Conservation (phyloP, 2,888 invertebrate species). For the Lydus trimaculatus region DNA sequence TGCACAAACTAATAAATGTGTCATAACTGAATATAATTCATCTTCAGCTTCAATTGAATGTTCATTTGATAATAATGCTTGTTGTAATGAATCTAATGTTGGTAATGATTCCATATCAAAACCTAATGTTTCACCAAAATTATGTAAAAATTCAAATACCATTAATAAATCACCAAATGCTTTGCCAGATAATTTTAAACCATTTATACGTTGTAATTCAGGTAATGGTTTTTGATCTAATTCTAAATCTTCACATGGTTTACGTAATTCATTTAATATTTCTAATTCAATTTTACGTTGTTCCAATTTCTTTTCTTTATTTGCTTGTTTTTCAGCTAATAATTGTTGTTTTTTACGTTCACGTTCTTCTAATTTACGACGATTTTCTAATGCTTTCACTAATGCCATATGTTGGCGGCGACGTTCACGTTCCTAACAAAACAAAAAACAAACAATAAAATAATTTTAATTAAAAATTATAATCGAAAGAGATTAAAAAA, state of each 20-base stretch:
- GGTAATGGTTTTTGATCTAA: conserved; percentile 79
- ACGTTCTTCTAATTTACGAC: conserved; percentile 86
- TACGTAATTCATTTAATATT: conserved; percentile 74
- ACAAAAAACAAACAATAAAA: conserved; percentile 15
- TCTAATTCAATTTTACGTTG: conserved; percentile 73
- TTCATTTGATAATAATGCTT: conserved; percentile 75
- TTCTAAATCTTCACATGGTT: conserved; percentile 92
- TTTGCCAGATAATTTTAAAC: conserved; percentile 74
- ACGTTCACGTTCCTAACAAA: conserved; percentile 82
- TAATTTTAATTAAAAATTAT: conserved; percentile 1
- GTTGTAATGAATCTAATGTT: conserved; percentile 84
- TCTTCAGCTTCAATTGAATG: conserved; percentile 84
- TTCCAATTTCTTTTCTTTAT: conserved; percentile 85
- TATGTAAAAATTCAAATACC: conserved; percentile 96
- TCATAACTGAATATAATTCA: conserved; percentile 86
- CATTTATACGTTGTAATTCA: conserved; percentile 75
- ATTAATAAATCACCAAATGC: conserved; percentile 93
- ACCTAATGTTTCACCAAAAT: conserved; percentile 93
- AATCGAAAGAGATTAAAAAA: conserved; percentile 10
- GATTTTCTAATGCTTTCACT: conserved; percentile 85
- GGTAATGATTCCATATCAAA: conserved; percentile 91
- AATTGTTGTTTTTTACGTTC: conserved; percentile 79
- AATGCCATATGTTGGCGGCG: conserved; percentile 90
- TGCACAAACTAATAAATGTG: conserved; percentile 88
- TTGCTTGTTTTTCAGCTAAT: conserved; percentile 83